Base-by-base conservation (phyloP, 1,140 invertebrate species). In the Papilio dardanus region DNA sequence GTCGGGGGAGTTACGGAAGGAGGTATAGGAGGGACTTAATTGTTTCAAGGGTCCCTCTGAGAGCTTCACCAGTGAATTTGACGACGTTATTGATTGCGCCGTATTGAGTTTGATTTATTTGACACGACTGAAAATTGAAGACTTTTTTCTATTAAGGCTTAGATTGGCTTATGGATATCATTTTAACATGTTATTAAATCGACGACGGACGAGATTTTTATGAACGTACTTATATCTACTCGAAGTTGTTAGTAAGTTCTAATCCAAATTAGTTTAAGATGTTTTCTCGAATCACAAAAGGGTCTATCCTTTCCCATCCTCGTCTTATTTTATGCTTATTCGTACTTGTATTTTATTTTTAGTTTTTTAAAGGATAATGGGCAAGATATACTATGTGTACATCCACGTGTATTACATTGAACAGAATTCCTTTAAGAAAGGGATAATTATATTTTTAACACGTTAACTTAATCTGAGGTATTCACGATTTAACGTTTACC, bases 21-120 rank as follows among this genome's bases (percentile, higher is more conserved):
- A 71, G 66, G 66, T 74, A 78, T 79, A 75, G 69, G 78, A 80
- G 37, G 75, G 74, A 74, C 83, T 85, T 89, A 89, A 90, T 90
- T 87, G 88, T 89, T 85, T 82, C 74, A 50, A 75, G 82, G 81
- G 76, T 74, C 76, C 71, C 76, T 62, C 68, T 50, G 78, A 81
- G 77, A 75, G 74, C 62, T 78, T 80, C 77, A 66, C 58, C 79
- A 76, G 74, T 79, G 76, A 81, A 80, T 81, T 81, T 82, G 79
- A 81, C 42, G 42, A 73, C 71, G 71, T 73, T 73, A 73, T 73
- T 73, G 83, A 84, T 84, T 82, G 40, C 33, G 33, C 68, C 37
- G 74, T 75, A 75, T 74, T 58, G 40, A 65, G 78, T 81, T 83
- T 79, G 82, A 80, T 81, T 78, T 77, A 75, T 76, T 75, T 76